A percentile compares a stretch with the other conserved stretches of the same genome.
phyloP scores from a whole-genome alignment of 2,797 vertebrate genomes.

The Uromys caudimaculatus region DNA sequence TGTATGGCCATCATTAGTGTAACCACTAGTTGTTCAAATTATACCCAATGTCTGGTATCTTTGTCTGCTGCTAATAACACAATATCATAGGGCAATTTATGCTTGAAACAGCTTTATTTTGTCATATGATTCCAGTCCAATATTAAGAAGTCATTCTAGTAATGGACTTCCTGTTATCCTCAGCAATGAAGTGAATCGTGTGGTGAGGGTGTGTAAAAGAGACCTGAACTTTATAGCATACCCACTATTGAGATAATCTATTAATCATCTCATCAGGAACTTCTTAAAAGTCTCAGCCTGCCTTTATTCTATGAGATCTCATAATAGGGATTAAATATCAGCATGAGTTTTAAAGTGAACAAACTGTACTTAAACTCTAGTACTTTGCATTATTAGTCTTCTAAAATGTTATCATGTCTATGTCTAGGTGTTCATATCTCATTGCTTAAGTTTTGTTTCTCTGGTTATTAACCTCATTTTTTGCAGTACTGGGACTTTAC shows the following conservation, averaged over 20 bases:
- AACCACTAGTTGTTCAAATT: constrained; percentile 28
- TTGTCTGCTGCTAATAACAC: background rate
- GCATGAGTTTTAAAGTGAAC: background rate
- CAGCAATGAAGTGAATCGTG: background rate
- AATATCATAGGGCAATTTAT: background rate
- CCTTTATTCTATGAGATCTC: background rate
- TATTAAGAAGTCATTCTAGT: background rate
- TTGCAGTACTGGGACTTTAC: background rate
- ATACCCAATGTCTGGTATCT: background rate
- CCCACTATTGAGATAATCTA: background rate
- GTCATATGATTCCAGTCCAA: background rate
- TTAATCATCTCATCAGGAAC: background rate
- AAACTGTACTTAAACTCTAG: background rate
- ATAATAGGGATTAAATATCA: background rate
- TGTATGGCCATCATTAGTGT: background rate
- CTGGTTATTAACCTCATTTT: background rate
- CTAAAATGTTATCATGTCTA: background rate
- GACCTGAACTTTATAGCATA: background rate
- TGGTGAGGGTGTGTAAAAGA: background rate
- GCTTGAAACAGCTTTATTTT: background rate
- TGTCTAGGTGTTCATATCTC: background rate
- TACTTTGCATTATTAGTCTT: background rate
- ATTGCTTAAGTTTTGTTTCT: constrained; percentile 27
- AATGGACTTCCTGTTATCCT: background rate
- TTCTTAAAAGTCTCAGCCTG: background rate